phyloP scores from a whole-genome alignment of 2,888 invertebrate species.

The Megalurothrips usitatus region DNA sequence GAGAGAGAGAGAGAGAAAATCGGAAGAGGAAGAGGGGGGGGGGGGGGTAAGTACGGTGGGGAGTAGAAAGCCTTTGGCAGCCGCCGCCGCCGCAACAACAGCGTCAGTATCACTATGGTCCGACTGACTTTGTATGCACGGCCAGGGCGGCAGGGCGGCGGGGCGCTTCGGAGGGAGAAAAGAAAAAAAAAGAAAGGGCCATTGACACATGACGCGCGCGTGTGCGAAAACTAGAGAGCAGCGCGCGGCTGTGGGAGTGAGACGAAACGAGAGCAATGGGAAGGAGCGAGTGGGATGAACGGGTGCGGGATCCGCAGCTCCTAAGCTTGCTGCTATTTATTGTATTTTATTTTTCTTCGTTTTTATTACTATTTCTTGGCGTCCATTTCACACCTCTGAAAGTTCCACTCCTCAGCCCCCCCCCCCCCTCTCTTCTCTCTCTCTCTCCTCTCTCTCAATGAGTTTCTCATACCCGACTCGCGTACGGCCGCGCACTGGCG shows the following conservation, averaged over 20 bases:
- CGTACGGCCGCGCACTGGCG: too few relatives aligned
- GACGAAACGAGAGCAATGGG: too few relatives aligned
- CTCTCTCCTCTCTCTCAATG: neutral
- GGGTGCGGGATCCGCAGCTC: too few relatives aligned
- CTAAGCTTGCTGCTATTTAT: too few relatives aligned
- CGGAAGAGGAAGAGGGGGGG: neutral
- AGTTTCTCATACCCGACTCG: too few relatives aligned
- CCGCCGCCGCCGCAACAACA: neutral
- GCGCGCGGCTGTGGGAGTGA: neutral
- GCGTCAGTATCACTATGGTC: neutral
- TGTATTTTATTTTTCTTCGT: neutral
- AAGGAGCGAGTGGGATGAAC: too few relatives aligned
- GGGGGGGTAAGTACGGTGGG: neutral
- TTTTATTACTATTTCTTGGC: neutral
- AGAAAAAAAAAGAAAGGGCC: neutral
- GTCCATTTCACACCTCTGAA: neutral
- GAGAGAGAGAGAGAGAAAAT: neutral
- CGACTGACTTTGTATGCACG: neutral
- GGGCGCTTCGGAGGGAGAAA: too few relatives aligned
- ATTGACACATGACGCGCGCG: neutral
- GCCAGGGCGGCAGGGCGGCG: neutral
- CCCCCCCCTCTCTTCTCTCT: neutral
- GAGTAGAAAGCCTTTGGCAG: neutral
- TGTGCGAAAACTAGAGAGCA: neutral
- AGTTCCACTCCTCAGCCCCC: too few relatives aligned